phyloP scores from a whole-genome alignment of 2,113 vertebrate species.

The Tyrannus savana region DNA sequence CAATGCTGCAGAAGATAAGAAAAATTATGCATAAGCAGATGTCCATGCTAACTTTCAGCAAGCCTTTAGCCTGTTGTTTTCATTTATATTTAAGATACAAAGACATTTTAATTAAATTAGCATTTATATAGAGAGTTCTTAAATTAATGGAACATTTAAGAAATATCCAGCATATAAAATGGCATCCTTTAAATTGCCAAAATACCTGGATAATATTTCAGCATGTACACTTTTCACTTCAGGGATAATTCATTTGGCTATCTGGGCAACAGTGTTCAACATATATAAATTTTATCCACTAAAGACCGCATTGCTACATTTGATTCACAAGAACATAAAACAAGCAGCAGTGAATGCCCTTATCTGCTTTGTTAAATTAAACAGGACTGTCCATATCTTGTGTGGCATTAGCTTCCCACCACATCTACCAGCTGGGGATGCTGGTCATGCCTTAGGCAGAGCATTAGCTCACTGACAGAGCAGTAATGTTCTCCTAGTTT shows the following conservation, averaged over 20 bases:
- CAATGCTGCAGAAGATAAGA: neutral
- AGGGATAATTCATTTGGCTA: neutral
- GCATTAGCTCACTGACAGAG: neutral
- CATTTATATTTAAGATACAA: slow-evolving; percentile 21
- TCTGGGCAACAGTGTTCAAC: neutral
- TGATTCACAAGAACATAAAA: neutral
- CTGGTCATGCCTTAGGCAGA: neutral
- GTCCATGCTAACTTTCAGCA: neutral
- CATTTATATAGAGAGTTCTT: neutral
- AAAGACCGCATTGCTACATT: neutral
- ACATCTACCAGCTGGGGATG: neutral
- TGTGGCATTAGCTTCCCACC: neutral
- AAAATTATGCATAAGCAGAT: neutral
- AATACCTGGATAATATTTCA: slow-evolving; percentile 13
- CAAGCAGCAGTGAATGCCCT: neutral
- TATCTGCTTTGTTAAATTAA: neutral
- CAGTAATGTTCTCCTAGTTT: neutral
- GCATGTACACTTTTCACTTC: neutral
- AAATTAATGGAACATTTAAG: slow-evolving; percentile 35
- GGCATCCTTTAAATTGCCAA: neutral
- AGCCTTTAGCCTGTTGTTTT: neutral
- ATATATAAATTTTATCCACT: neutral
- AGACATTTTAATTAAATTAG: slow-evolving; percentile 52
- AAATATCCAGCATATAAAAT: neutral
- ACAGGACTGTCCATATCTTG: neutral